These are phyloP conservation scores for Cyphotilapia sp. DNA, from an alignment of 2,113 vertebrate genomes.

Conservation along the genomic window DNA sequence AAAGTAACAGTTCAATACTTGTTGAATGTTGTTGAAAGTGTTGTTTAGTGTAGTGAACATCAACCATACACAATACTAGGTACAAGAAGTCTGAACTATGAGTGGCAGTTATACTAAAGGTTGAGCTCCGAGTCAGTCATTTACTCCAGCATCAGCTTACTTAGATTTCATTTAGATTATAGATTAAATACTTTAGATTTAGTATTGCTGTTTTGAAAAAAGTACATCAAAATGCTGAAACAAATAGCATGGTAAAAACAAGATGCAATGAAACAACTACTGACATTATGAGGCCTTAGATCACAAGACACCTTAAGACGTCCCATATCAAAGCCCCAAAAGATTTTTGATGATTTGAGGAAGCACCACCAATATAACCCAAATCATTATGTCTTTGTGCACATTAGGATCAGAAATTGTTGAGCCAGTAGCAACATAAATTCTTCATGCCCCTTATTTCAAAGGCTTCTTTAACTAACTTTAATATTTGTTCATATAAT, in stretches of 20 bases:
- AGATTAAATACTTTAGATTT: neutral
- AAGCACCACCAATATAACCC: neutral
- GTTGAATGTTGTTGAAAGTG: neutral
- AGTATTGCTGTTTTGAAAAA: neutral
- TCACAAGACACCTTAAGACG: neutral
- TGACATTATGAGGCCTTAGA: neutral
- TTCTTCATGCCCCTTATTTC: neutral
- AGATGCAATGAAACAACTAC: neutral
- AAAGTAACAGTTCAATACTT: neutral
- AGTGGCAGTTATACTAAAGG: neutral
- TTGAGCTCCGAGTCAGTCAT: neutral
- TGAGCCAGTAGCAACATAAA: neutral
- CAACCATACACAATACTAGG: neutral
- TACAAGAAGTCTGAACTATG: neutral
- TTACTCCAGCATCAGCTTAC: neutral
- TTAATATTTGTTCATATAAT: neutral
- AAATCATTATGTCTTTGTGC: neutral
- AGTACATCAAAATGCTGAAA: neutral
- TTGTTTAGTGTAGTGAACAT: neutral
- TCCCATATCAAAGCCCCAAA: neutral
- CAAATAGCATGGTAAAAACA: neutral
- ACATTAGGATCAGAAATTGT: neutral
- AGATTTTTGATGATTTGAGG: neutral
- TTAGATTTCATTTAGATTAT: neutral
- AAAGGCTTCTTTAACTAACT: neutral